phyloP scores from a whole-genome alignment of 2,113 vertebrate genomes.

The Notarius quadriscutis region DNA sequence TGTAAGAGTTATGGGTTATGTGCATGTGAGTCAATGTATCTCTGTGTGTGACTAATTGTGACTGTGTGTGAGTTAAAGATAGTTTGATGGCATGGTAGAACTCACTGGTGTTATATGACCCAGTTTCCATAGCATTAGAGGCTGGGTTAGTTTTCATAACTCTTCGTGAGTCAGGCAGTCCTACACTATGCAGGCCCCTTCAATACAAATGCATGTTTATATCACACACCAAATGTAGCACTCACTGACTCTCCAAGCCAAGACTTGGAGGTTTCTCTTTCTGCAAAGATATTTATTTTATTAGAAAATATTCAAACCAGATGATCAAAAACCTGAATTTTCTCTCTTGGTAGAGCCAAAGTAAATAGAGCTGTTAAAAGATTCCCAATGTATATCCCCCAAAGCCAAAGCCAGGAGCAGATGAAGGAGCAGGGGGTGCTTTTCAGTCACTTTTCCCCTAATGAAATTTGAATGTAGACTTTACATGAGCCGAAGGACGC shows the following conservation, averaged over 20 bases:
- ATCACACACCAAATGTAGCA: slow-evolving; percentile 60
- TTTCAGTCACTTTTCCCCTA: slow-evolving; percentile 57
- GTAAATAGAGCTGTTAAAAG: slow-evolving; percentile 74
- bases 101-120: slow-evolving; percentile 27
- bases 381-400: slow-evolving; percentile 63
- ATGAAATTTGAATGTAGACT: slow-evolving; percentile 57
- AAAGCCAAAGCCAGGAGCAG: slow-evolving; percentile 62
- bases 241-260: slow-evolving; percentile 51
- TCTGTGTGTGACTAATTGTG: slow-evolving; percentile 2
- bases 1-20: slow-evolving; percentile 2
- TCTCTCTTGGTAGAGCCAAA: slow-evolving; percentile 69
- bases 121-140: slow-evolving; percentile 39
- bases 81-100: neutral
- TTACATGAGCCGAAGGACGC: slow-evolving; percentile 46
- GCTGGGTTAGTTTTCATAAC: slow-evolving; percentile 38
- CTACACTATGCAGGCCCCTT: slow-evolving; percentile 45
- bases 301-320: slow-evolving; percentile 78
- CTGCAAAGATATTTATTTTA: slow-evolving; percentile 79
- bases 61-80: neutral
- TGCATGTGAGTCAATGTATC: neutral
- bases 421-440: slow-evolving; percentile 42
- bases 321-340: slow-evolving; percentile 69
- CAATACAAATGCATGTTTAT: slow-evolving; percentile 57
- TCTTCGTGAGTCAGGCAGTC: slow-evolving; percentile 30
- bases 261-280: slow-evolving; percentile 66